A percentile compares a stretch with the other conserved stretches of the same genome.
Evolutionary conservation across 1,140 invertebrate genomes (phyloP).

Genomic region (Lutraria rhynchaena): DNA sequence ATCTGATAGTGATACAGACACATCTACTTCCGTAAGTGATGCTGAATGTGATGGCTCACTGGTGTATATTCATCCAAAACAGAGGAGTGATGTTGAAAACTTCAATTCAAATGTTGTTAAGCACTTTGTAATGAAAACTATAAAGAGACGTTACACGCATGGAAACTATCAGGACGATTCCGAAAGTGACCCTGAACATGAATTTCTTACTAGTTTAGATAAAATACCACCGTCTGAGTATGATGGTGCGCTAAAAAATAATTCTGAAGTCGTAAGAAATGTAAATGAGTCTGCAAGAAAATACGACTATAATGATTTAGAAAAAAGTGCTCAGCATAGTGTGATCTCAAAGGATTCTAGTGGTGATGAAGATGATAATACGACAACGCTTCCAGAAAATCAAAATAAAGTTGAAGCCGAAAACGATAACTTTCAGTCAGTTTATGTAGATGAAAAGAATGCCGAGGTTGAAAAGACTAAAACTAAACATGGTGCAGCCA

Average conservation of each 20-base stretch:
- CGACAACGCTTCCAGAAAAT: too few species aligned
- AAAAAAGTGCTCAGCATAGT: too few species aligned
- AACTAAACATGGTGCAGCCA: not conserved
- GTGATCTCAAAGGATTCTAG: too few species aligned
- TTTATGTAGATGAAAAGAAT: not conserved
- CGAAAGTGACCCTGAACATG: slow-evolving; percentile 32
- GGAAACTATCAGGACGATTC: slow-evolving; percentile 9
- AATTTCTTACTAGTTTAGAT: slow-evolving; percentile 20
- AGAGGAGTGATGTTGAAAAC: not conserved
- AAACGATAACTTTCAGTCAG: too few species aligned
- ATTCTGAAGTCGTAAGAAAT: too few species aligned
- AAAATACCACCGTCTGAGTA: not conserved
- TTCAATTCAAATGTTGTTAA: slow-evolving; percentile 33
- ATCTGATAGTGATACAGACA: slow-evolving; percentile 6
- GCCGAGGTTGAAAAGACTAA: not conserved
- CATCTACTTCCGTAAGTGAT: slow-evolving; percentile 9
- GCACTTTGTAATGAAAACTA: slow-evolving; percentile 14
- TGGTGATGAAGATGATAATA: too few species aligned
- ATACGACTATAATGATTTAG: too few species aligned
- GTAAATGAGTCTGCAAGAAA: too few species aligned
- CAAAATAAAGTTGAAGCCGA: too few species aligned
- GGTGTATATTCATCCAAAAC: not conserved
- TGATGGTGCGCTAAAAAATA: too few species aligned
- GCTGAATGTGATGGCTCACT: not conserved
- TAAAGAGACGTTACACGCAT: slow-evolving; percentile 34